phyloP scores from a whole-genome alignment of 2,888 invertebrate species.

The Anthophora plumipes region DNA sequence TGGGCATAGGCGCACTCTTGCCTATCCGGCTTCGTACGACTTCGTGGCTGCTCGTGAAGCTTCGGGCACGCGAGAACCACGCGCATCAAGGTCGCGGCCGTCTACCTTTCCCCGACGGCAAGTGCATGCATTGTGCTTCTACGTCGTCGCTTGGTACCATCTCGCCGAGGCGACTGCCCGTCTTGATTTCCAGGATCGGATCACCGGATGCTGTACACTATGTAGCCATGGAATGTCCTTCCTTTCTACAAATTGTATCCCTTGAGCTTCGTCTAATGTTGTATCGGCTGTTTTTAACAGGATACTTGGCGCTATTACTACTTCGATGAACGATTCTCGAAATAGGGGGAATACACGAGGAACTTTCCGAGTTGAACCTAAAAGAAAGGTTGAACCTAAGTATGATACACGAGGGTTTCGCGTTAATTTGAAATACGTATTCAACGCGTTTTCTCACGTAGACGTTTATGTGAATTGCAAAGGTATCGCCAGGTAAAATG shows the following conservation, averaged over 20 bases:
- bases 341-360: not conserved
- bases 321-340: not conserved
- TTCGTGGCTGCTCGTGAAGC: slow-evolving; percentile 66
- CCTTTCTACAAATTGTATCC: not conserved
- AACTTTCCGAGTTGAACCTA: too few relatives aligned
- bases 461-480: not conserved
- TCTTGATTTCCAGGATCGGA: slow-evolving; percentile 67
- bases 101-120: slow-evolving; percentile 78
- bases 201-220: slow-evolving; percentile 12
- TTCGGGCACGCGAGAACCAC: slow-evolving; percentile 83
- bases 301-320: not conserved
- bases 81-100: slow-evolving; percentile 83
- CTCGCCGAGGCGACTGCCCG: slow-evolving; percentile 63
- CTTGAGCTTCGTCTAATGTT: too few relatives aligned
- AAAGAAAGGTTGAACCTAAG: too few relatives aligned
- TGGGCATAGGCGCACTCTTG: slow-evolving; percentile 47
- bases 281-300: not conserved
- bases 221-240: slow-evolving; percentile 1
- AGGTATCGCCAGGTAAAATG: not conserved
- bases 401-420: not conserved
- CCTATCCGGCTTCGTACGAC: slow-evolving; percentile 62
- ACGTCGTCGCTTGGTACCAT: slow-evolving; percentile 66
- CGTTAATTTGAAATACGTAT: too few relatives aligned
- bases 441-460: too few relatives aligned
- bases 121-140: slow-evolving; percentile 76